These are phyloP conservation scores for Macrotrachela quadricornifera DNA, from an alignment of 1,140 invertebrate species.

Conservation along the genomic window DNA sequence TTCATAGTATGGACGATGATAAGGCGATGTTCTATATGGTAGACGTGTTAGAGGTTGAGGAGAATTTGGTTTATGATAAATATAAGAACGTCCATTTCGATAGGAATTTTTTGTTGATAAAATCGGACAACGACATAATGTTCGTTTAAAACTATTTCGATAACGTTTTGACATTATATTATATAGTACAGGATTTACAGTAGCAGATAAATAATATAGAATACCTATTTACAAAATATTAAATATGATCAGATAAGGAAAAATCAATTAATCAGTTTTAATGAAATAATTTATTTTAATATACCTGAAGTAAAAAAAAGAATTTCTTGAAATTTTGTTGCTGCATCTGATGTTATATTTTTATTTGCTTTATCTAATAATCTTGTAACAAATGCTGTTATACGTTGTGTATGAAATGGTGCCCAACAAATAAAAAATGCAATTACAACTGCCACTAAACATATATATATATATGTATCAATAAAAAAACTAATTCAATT, in stretches of 20 bases:
- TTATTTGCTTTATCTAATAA: background rate
- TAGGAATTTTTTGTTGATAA: no score
- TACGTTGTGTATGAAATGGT: constrained; percentile 66
- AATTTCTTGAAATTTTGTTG: constrained; percentile 5
- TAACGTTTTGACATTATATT: constrained; percentile 41
- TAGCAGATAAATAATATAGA: constrained; percentile 39
- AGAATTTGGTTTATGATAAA: no score
- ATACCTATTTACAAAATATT: constrained; percentile 6
- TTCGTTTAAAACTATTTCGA: constrained; percentile 31
- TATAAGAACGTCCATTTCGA: no score
- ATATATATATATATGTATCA: constrained; percentile 7
- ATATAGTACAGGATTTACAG: constrained; percentile 42
- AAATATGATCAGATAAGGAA: background rate
- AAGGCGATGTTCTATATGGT: no score
- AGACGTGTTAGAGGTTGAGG: no score
- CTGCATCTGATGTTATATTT: background rate
- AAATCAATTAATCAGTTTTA: no score
- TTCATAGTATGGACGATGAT: no score
- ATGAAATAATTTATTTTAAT: background rate
- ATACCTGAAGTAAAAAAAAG: constrained; percentile 13
- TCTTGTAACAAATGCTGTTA: constrained; percentile 35
- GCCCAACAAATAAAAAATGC: constrained; percentile 82
- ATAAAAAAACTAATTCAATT: background rate
- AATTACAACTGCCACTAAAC: constrained; percentile 63
- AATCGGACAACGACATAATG: no score